Evolutionary conservation across 2,888 invertebrate genomes (phyloP), one percentile per base, ranked within the genome.

Genomic region (Scaptomyza tumidula): DNA sequence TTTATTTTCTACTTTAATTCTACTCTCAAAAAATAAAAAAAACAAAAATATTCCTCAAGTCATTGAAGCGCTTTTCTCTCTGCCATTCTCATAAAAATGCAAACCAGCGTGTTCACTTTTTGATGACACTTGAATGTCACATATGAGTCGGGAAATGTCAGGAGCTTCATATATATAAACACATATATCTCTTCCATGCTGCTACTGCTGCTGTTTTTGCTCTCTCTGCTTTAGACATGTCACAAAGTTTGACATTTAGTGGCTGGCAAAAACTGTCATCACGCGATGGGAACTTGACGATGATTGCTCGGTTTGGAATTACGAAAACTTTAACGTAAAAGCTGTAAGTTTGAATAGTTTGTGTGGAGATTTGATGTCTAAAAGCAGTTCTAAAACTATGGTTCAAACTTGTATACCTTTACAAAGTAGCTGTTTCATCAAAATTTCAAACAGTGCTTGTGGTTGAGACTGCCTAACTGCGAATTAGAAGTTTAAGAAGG

Each of bases 81-180:
- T 75, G 86, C 78, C 81, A 84, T 84, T 80, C 87, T 81, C 83
- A 87, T 87, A 87, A 80, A 82, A 86, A 85, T 86, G 86, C 84
- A 80, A 78, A 76, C 78, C 80, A 86, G 70, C 79, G 71, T 82
- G 72, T 56, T 67, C 66, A 59, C 62, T 65, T 74, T 74, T 73
- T 86, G 86, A 88, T 83, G 88, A 88, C 85, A 86, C 85, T 88
- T 88, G 84, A 83, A 86, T 88, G 88, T 88, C 88, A 80, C 80
- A 88, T 80, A 75, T 78, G 84, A 72, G 80, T 73, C 66, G 74
- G 55, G 60, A 60, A 57, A 75, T 63, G 75, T 66, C 74, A 75
- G 41, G n/a, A 60, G 55, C 46, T 69, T 41, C 52, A 68, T 41
- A 14, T 11, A 24, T 31, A 13, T 11, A n/a, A 2, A 14, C 10